Evolutionary conservation across 2,113 vertebrate species (phyloP), one percentile per base, ranked within the genome.

Genomic region (Festucalex cinctus): DNA sequence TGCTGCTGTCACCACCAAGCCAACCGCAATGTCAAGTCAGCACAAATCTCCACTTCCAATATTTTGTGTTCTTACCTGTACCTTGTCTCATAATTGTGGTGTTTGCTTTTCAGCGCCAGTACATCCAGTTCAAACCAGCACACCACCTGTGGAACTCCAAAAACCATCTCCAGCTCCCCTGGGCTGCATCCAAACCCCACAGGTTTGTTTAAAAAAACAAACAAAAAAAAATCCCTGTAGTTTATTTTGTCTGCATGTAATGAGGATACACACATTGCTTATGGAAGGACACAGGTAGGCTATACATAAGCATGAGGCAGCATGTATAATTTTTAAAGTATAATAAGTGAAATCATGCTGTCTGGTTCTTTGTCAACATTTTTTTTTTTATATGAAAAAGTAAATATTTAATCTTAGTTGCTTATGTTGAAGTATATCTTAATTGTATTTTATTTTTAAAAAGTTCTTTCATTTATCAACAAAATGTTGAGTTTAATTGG

Each of bases 141-240:
- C 91, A 3, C 63, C 80, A 14, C 6, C 89, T 43, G 63, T 89
- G 3, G 46, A 62, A n/a, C 75, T 91, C 1, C 93, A 93, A 88
- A 94, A 94, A 63, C 84, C 92, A 6, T 82, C 91, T 24, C 83
- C 91, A 0, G 77, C 91, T 32, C 69, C 77, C 19, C 90, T 88
- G 79, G 44, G 79, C 9, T 93, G 92, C 65, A 37, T 88, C 7
- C 66, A 86, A 48, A 76, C 90, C 61, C 0, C 90, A 61, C 95
- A 94, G 94, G 95, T n/a, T n/a, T 22, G 6, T 49, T 49, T n/a
- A n/a, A n/a, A n/a, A n/a, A n/a, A n/a, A n/a, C 12, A 37, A 10
- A 39, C 6, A 39, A 8, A 39, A 10, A 39, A 39, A 35, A n/a
- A 32, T 37, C 17, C 14, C 10, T 58, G 12, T 44, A 32, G 20